These are phyloP conservation scores for Lepus oiostolus DNA, from an alignment of 2,797 vertebrate genomes.

Conservation along the genomic window DNA sequence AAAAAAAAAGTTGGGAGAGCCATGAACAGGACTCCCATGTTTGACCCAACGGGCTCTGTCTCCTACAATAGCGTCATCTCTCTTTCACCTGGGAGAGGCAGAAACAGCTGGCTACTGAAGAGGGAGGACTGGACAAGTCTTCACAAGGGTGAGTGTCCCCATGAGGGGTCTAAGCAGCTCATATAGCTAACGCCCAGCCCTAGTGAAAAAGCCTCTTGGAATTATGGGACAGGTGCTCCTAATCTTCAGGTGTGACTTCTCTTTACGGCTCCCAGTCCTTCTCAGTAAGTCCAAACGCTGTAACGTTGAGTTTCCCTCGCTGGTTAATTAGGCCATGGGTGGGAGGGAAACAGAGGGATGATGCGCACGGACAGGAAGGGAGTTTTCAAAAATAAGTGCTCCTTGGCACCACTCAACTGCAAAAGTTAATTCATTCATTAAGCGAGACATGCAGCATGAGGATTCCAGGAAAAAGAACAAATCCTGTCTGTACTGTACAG, in stretches of 20 bases:
- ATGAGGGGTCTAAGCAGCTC: not conserved
- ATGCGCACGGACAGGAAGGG: conserved; percentile 25
- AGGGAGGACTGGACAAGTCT: not conserved
- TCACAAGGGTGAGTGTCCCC: not conserved
- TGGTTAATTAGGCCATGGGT: conserved; percentile 53
- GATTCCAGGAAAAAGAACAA: conserved; percentile 67
- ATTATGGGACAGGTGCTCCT: not conserved
- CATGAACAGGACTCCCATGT: not conserved
- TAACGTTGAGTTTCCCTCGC: conserved; percentile 47
- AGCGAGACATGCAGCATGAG: conserved; percentile 65
- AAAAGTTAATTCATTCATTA: conserved; percentile 65
- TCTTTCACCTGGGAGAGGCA: not conserved
- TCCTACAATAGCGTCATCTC: not conserved
- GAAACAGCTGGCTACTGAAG: not conserved
- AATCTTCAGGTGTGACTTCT: not conserved
- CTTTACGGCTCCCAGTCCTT: conserved; percentile 16
- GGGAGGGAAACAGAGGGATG: conserved; percentile 31
- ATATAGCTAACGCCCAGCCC: not conserved
- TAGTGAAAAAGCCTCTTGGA: not conserved
- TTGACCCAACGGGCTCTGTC: not conserved
- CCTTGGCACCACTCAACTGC: conserved; percentile 48
- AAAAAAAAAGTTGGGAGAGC: not conserved
- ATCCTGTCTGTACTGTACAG: conserved; percentile 55
- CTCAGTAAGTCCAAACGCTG: not conserved
- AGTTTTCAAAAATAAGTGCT: conserved; percentile 62